Percentiles rank a stretch among this genome's conserved stretches.
phyloP scores from a whole-genome alignment of 2,797 vertebrate species.

The Salarias fasciatus region DNA sequence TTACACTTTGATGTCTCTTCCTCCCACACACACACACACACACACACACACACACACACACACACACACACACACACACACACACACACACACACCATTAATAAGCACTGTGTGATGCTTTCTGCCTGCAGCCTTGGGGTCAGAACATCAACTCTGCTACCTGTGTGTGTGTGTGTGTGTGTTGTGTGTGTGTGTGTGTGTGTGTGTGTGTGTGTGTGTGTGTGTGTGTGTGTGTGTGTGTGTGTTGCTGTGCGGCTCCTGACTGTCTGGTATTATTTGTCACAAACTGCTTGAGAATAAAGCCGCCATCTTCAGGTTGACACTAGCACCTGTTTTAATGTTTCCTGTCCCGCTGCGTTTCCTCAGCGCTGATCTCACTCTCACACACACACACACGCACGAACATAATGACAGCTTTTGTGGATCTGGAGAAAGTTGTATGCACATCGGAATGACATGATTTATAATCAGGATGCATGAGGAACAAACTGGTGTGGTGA shows the following conservation, averaged over 20 bases:
- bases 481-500: too few relatives aligned
- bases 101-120: slow-evolving; percentile 47
- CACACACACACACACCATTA: slow-evolving; percentile 33
- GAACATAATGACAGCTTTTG: not conserved
- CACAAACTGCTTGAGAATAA: slow-evolving; percentile 12
- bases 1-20: slow-evolving; percentile 58
- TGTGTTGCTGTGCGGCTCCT: slow-evolving; percentile 28
- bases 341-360: slow-evolving; percentile 35
- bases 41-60: slow-evolving; percentile 13
- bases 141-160: slow-evolving; percentile 16
- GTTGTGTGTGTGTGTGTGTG: not conserved
- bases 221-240: not conserved
- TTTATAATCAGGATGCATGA: too few relatives aligned
- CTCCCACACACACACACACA: slow-evolving; percentile 27
- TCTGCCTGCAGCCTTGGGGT: slow-evolving; percentile 38
- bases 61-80: slow-evolving; percentile 23
- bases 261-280: slow-evolving; percentile 46
- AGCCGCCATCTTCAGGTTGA: slow-evolving; percentile 9
- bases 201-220: slow-evolving; percentile 2
- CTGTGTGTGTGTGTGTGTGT: slow-evolving; percentile 9
- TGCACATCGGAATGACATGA: too few relatives aligned
- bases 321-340: slow-evolving; percentile 52
- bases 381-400: too few relatives aligned
- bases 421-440: not conserved
- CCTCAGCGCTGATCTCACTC: not conserved